A percentile compares a stretch with the other conserved stretches of the same genome.
Evolutionary conservation across 37 sponge, comb jelly and placozoan genomes (phyloP).

Genomic region (Beroe ovata): DNA sequence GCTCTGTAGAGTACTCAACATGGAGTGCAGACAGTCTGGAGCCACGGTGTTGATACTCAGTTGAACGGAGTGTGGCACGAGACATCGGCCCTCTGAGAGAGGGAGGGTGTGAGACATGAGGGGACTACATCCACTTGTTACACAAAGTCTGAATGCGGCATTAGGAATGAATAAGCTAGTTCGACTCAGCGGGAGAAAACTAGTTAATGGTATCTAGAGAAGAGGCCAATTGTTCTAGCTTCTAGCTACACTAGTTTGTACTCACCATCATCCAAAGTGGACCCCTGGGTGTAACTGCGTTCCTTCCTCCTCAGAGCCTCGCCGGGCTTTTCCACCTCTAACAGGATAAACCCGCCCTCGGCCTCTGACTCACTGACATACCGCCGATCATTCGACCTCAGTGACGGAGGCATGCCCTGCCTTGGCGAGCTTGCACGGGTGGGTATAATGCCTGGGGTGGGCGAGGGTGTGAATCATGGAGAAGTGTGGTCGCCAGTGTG

Average conservation of each 20-base stretch:
- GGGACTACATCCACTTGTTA: too few species aligned
- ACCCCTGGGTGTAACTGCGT: background rate
- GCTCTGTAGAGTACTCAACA: background rate
- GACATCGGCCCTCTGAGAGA: background rate
- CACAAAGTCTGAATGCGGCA: too few species aligned
- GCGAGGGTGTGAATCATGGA: too few species aligned
- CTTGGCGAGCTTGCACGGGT: conserved; percentile 64
- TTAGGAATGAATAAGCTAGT: too few species aligned
- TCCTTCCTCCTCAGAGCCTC: background rate
- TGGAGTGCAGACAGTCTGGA: background rate
- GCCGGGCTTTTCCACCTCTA: background rate
- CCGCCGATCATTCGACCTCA: background rate
- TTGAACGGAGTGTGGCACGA: conserved; percentile 24
- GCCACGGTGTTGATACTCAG: conserved; percentile 2
- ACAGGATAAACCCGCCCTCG: background rate
- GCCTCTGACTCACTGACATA: background rate
- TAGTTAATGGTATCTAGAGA: too few species aligned
- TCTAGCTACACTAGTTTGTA: too few species aligned
- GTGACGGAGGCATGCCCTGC: conserved; percentile 20
- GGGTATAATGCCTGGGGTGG: conserved; percentile 64
- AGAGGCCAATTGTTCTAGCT: too few species aligned
- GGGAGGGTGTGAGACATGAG: too few species aligned
- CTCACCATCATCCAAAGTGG: background rate
- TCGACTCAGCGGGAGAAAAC: too few species aligned
- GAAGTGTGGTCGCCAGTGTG: too few species aligned